These are phyloP conservation scores for Amia ocellicauda DNA, from an alignment of 2,113 vertebrate species.

Conservation along the genomic window DNA sequence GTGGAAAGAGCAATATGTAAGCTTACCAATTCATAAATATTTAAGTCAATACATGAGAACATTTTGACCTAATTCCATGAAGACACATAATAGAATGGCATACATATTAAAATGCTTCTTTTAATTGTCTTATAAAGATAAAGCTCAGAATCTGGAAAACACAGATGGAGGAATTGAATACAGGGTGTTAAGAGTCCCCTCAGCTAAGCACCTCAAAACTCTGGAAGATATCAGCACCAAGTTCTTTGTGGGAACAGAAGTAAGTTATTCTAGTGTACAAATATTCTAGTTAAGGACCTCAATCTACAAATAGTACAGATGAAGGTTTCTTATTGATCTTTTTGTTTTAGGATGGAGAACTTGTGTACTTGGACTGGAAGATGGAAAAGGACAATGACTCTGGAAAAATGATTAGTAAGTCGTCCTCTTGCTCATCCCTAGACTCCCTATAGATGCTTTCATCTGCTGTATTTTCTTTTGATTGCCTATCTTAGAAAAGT, in stretches of 20 bases:
- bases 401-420: constrained; percentile 67
- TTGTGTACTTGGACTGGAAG: constrained; percentile 78
- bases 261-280: constrained; percentile 45
- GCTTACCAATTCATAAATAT: too few species aligned
- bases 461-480: too few species aligned
- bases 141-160: constrained; percentile 16
- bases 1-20: too few species aligned
- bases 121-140: constrained; percentile 48
- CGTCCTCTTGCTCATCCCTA: background rate
- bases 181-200: constrained; percentile 46
- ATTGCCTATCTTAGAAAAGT: too few species aligned
- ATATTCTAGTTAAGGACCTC: background rate
- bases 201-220: constrained; percentile 50
- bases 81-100: too few species aligned
- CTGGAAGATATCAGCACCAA: constrained; percentile 69
- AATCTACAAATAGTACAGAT: background rate
- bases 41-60: too few species aligned
- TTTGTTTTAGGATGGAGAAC: constrained; percentile 70
- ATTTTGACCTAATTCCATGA: too few species aligned
- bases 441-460: too few species aligned
- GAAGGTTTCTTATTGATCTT: background rate
- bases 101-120: too few species aligned
- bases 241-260: constrained; percentile 82
- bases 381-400: constrained; percentile 59
- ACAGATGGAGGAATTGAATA: constrained; percentile 39